phyloP scores from a whole-genome alignment of 2,797 vertebrate species.

The Paramormyrops hopkinsi region DNA sequence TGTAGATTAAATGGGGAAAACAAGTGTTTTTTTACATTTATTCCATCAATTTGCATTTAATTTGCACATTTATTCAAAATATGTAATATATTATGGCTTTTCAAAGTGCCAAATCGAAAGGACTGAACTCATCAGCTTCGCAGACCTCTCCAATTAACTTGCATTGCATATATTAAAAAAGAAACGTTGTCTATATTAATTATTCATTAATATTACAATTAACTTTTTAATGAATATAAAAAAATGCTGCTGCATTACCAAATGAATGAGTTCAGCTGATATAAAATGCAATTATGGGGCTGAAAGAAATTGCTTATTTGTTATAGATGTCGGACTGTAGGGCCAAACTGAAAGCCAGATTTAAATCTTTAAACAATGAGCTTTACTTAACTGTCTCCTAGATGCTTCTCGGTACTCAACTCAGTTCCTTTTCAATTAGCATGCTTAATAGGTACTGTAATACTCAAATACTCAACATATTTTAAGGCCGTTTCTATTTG shows the following conservation, averaged over 20 bases:
- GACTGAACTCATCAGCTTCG: neutral
- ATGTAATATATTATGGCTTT: neutral
- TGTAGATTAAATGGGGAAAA: neutral
- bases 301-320: slow-evolving; percentile 14
- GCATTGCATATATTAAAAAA: slow-evolving; percentile 8
- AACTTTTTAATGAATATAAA: slow-evolving; percentile 16
- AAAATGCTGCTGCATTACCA: neutral
- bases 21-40: neutral
- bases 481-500: neutral
- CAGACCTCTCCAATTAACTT: slow-evolving; percentile 11
- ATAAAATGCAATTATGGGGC: slow-evolving; percentile 4
- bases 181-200: slow-evolving; percentile 10
- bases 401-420: neutral
- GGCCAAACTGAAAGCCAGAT: neutral
- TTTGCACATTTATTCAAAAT: slow-evolving; percentile 3
- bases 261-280: slow-evolving; percentile 17
- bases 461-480: neutral
- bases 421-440: neutral
- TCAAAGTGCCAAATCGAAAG: neutral
- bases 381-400: neutral
- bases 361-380: neutral
- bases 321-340: neutral
- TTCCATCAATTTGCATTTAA: neutral
- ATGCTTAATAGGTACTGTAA: neutral
- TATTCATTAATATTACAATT: slow-evolving; percentile 23